Conservation (phyloP, 2,888 invertebrate genomes). For the Pyrochroa serraticornis region DNA sequence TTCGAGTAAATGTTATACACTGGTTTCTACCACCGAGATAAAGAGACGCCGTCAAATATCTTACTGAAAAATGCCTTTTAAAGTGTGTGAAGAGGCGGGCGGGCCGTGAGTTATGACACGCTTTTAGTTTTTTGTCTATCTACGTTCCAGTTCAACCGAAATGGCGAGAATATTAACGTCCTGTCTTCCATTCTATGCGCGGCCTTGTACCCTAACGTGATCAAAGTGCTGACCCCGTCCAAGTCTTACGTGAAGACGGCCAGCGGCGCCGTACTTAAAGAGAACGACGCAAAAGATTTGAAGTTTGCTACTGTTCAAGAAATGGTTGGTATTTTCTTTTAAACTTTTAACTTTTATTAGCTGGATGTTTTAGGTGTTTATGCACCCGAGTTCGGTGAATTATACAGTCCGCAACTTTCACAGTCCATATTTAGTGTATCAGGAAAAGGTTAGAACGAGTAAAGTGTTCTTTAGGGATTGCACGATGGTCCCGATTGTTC, state of each 20-base stretch:
- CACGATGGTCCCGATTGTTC: conserved; percentile 78
- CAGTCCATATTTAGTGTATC: conserved; percentile 80
- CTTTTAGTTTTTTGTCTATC: background rate
- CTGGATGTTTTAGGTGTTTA: conserved; percentile 52
- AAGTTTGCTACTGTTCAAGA: conserved; percentile 77
- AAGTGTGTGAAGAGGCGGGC: background rate
- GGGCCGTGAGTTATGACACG: background rate
- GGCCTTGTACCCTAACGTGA: conserved; percentile 91
- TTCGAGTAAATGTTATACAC: background rate
- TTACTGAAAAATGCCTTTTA: no score
- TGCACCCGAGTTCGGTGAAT: conserved; percentile 82
- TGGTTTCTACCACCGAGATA: background rate
- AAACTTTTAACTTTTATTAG: background rate
- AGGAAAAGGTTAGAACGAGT: conserved; percentile 83
- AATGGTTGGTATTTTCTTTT: conserved; percentile 61
- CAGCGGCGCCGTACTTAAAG: conserved; percentile 75
- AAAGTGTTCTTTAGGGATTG: conserved; percentile 80
- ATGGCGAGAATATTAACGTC: conserved; percentile 76
- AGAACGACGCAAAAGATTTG: conserved; percentile 73
- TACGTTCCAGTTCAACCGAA: conserved; percentile 68
- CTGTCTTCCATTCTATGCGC: conserved; percentile 86
- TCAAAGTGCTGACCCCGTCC: conserved; percentile 81
- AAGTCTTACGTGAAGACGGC: conserved; percentile 76
- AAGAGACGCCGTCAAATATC: no score
- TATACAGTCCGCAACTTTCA: conserved; percentile 68